phyloP scores from a whole-genome alignment of 2,888 invertebrate genomes.

The Clivina fossor region DNA sequence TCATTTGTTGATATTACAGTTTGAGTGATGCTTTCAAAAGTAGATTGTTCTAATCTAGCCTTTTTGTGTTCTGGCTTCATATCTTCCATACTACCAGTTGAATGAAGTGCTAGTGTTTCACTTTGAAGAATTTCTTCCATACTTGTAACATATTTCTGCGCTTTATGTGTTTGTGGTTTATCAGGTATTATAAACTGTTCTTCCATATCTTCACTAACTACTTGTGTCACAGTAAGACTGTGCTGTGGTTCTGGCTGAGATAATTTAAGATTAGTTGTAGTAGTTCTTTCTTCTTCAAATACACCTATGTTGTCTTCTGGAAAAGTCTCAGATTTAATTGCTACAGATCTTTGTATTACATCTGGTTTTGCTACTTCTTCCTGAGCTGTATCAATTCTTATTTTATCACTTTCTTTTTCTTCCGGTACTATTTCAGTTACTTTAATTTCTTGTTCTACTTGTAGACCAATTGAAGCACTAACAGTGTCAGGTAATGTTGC shows the following conservation, averaged over 20 bases:
- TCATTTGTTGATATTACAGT: slow-evolving; percentile 43
- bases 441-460: slow-evolving; percentile 46
- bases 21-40: slow-evolving; percentile 51
- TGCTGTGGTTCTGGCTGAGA: slow-evolving; percentile 49
- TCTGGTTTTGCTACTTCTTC: slow-evolving; percentile 45
- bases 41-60: slow-evolving; percentile 49
- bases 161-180: slow-evolving; percentile 43
- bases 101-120: slow-evolving; percentile 41
- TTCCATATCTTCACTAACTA: slow-evolving; percentile 53
- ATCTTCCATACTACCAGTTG: slow-evolving; percentile 43
- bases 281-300: slow-evolving; percentile 39
- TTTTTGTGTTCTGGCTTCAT: slow-evolving; percentile 44
- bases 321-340: slow-evolving; percentile 51
- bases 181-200: slow-evolving; percentile 52
- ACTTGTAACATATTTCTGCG: slow-evolving; percentile 39
- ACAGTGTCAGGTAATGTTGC: slow-evolving; percentile 30
- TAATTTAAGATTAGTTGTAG: slow-evolving; percentile 45
- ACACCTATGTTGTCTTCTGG: slow-evolving; percentile 42
- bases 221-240: slow-evolving; percentile 57
- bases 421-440: slow-evolving; percentile 48
- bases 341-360: slow-evolving; percentile 39
- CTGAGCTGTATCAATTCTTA: slow-evolving; percentile 34
- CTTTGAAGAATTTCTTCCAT: slow-evolving; percentile 42
- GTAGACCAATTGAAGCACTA: slow-evolving; percentile 36
- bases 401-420: slow-evolving; percentile 45